These are phyloP conservation scores for Xenopus tropicalis DNA, from an alignment of 2,113 vertebrate genomes.

Conservation along the genomic window DNA sequence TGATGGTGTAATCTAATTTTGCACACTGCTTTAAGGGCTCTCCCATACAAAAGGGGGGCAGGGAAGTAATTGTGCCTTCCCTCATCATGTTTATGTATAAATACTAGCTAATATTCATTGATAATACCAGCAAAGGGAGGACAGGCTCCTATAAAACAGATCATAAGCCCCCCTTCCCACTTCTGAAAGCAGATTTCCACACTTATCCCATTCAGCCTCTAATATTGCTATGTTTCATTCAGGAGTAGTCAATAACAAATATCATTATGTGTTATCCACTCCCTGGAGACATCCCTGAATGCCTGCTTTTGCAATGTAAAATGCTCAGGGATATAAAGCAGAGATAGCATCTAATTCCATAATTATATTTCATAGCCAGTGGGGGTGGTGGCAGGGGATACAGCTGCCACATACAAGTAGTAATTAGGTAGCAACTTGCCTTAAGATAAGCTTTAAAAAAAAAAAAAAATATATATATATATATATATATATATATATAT, in stretches of 20 bases:
- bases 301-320: neutral
- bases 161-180: too few species aligned
- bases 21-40: conserved; percentile 27
- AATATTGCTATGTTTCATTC: too few species aligned
- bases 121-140: neutral
- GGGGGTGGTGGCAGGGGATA: neutral
- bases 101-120: neutral
- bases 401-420: conserved; percentile 1
- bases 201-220: too few species aligned
- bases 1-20: conserved; percentile 34
- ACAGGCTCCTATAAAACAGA: too few species aligned
- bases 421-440: neutral
- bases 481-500: too few species aligned
- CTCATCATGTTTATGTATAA: neutral
- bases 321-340: neutral
- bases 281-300: too few species aligned
- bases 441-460: too few species aligned
- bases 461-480: too few species aligned
- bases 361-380: neutral
- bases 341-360: conserved; percentile 6
- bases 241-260: too few species aligned
- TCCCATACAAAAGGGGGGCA: conserved; percentile 13
- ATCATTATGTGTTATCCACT: too few species aligned
- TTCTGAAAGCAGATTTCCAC: too few species aligned
- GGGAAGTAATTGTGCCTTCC: neutral